Conservation (phyloP, 1,140 invertebrate species). For the Achroia grisella region DNA sequence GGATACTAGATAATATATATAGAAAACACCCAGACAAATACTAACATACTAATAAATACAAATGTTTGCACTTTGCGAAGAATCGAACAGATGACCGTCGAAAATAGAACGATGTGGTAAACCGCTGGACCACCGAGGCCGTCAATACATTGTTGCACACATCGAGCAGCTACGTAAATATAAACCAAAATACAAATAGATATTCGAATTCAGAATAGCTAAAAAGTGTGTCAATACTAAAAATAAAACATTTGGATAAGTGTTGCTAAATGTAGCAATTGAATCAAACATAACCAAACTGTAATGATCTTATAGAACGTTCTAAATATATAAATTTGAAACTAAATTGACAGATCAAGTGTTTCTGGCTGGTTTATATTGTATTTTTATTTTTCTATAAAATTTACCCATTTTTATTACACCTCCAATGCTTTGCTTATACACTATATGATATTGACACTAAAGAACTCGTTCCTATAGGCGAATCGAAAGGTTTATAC, state of each 20-base stretch:
- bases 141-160: too few species aligned
- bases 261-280: constrained; percentile 32
- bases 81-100: not conserved
- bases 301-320: constrained; percentile 9
- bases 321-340: too few species aligned
- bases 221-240: constrained; percentile 34
- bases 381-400: constrained; percentile 40
- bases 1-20: too few species aligned
- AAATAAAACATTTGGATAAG: constrained; percentile 38
- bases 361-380: constrained; percentile 1
- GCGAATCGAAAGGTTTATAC: not conserved
- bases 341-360: too few species aligned
- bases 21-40: too few species aligned
- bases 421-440: constrained; percentile 35
- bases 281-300: constrained; percentile 29
- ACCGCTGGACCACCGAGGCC: too few species aligned
- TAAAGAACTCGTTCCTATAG: constrained; percentile 13
- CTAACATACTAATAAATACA: too few species aligned
- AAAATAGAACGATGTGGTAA: too few species aligned
- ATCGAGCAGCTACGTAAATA: too few species aligned
- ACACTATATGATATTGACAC: constrained; percentile 40
- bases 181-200: constrained; percentile 2
- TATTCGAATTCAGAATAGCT: constrained; percentile 4
- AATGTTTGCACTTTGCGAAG: too few species aligned
- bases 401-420: constrained; percentile 29